Evolutionary conservation across 2,888 invertebrate genomes (phyloP).

Genomic region (Leucoptera coffeella): DNA sequence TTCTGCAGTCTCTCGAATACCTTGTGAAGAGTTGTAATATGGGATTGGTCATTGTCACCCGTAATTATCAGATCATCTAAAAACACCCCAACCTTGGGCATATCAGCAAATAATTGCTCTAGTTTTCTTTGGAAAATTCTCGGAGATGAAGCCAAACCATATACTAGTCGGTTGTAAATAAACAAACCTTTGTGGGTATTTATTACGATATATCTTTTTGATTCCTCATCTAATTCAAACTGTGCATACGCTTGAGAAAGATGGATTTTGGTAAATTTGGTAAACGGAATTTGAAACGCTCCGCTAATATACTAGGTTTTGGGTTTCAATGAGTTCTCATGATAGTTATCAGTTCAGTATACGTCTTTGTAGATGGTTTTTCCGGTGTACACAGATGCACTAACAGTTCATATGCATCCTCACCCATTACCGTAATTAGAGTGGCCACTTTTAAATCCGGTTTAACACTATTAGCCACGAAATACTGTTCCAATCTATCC

Average conservation of each 20-base stretch:
- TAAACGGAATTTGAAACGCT: too few species aligned
- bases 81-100: neutral
- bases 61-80: too few species aligned
- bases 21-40: too few species aligned
- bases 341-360: constrained; percentile 3
- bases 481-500: neutral
- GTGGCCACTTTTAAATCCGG: neutral
- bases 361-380: constrained; percentile 6
- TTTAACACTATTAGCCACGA: neutral
- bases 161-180: constrained; percentile 1
- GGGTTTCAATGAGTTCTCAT: constrained; percentile 6
- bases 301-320: too few species aligned
- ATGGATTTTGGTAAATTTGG: too few species aligned
- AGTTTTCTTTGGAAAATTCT: neutral
- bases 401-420: constrained; percentile 7
- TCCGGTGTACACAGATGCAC: constrained; percentile 7
- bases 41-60: too few species aligned
- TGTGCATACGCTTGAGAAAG: too few species aligned
- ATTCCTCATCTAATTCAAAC: too few species aligned
- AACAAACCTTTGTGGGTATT: constrained; percentile 1
- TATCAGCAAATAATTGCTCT: neutral
- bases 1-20: constrained; percentile 3
- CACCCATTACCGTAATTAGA: neutral
- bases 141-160: constrained; percentile 1
- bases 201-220: constrained; percentile 1